Conservation (phyloP, 1,140 invertebrate species). For the Drosophila pachea region DNA sequence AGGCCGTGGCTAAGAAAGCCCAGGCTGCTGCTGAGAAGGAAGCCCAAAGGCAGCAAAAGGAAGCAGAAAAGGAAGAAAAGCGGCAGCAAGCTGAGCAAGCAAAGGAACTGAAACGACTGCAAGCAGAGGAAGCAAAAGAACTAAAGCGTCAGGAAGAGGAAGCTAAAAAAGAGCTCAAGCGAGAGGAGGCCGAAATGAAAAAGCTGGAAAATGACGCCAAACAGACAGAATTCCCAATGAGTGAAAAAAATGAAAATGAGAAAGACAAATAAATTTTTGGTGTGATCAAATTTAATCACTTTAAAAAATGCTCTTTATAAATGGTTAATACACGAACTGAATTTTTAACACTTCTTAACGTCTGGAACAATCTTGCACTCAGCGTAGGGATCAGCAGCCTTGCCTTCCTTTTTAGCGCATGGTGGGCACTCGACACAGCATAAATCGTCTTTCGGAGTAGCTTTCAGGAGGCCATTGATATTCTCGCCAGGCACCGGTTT, state of each 20-base stretch:
- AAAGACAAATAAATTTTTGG: background rate
- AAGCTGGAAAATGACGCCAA: constrained; percentile 5
- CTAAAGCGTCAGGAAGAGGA: constrained; percentile 2
- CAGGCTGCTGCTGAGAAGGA: constrained; percentile 22
- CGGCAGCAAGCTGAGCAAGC: background rate
- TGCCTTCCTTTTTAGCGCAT: constrained; percentile 57
- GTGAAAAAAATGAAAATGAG: background rate
- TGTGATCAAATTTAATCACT: constrained; percentile 9
- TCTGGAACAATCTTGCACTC: constrained; percentile 70
- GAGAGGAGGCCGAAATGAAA: background rate
- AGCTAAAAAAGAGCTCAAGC: constrained; percentile 4
- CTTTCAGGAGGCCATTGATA: constrained; percentile 62
- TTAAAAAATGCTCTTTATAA: background rate
- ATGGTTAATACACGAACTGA: too few relatives aligned
- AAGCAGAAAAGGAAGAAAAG: constrained; percentile 10
- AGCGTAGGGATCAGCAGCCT: constrained; percentile 40
- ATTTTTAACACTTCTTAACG: constrained; percentile 61
- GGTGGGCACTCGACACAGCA: constrained; percentile 75
- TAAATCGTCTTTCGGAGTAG: constrained; percentile 66
- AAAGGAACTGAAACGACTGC: background rate
- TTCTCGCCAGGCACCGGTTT: constrained; percentile 54
- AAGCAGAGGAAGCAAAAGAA: constrained; percentile 8
- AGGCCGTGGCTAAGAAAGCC: constrained; percentile 21
- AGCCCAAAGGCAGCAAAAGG: background rate
- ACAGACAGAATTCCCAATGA: background rate